Conservation (phyloP, 1,140 invertebrate species). For the Diachasmimorpha longicaudata region DNA sequence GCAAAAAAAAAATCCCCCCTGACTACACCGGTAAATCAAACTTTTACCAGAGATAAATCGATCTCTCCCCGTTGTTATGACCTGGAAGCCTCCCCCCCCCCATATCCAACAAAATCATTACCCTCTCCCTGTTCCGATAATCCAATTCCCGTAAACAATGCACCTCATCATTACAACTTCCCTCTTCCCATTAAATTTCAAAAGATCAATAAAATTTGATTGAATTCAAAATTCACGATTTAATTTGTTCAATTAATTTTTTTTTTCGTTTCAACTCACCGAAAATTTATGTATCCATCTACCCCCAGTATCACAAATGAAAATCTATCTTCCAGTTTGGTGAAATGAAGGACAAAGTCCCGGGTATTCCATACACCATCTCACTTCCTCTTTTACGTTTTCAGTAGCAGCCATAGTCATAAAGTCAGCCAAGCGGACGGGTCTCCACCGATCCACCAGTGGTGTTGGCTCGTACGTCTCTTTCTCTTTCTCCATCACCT, state of each 20-base stretch:
- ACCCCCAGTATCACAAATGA: background rate
- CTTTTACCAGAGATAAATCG: too few relatives aligned
- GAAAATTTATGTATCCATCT: background rate
- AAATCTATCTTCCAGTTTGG: background rate
- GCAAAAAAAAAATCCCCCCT: too few relatives aligned
- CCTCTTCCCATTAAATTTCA: background rate
- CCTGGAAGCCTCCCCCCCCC: too few relatives aligned
- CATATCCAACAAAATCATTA: too few relatives aligned
- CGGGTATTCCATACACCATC: background rate
- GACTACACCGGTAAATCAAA: too few relatives aligned
- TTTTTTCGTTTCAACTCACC: too few relatives aligned
- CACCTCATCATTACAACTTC: background rate
- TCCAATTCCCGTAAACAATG: background rate
- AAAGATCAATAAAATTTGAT: too few relatives aligned
- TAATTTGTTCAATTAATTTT: background rate
- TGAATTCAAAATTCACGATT: background rate
- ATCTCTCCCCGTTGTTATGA: too few relatives aligned
- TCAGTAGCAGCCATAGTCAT: conserved; percentile 44
- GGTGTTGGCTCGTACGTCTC: background rate
- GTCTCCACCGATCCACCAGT: conserved; percentile 14
- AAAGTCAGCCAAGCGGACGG: conserved; percentile 53
- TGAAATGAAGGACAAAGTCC: background rate
- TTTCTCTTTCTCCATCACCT: background rate
- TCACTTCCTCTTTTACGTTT: conserved; percentile 34
- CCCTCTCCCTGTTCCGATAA: background rate